Percentiles rank a stretch among this genome's conserved stretches.
Conservation (phyloP, 2,888 invertebrate genomes). For the Lomographa bimaculata region DNA sequence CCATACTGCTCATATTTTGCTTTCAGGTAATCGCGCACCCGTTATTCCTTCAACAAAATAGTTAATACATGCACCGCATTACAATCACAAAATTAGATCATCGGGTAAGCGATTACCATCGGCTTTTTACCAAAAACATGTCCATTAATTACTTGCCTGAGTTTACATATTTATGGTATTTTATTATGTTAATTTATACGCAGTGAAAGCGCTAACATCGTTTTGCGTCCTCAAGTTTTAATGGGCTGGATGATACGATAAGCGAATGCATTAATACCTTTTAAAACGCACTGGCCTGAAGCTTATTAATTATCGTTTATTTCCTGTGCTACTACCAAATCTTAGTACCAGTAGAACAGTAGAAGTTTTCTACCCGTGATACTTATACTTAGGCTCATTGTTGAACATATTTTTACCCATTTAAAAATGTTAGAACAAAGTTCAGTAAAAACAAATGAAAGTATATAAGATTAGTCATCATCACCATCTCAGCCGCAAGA, state of each 20-base stretch:
- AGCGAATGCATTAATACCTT: conserved; percentile 3
- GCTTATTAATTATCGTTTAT: too few relatives aligned
- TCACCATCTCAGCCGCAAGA: too few relatives aligned
- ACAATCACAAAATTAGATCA: conserved; percentile 50
- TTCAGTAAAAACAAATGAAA: too few relatives aligned
- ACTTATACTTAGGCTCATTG: too few relatives aligned
- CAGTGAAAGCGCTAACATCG: conserved; percentile 71
- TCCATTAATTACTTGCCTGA: conserved; percentile 57
- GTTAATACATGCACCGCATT: conserved; percentile 46
- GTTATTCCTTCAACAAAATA: conserved; percentile 49
- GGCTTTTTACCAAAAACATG: conserved; percentile 54
- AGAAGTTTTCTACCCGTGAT: too few relatives aligned
- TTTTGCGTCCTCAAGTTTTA: conserved; percentile 27
- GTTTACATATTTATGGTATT: conserved; percentile 47
- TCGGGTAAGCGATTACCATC: conserved; percentile 52
- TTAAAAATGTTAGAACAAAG: too few relatives aligned
- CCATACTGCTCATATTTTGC: neutral
- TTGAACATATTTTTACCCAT: too few relatives aligned
- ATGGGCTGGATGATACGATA: conserved; percentile 18
- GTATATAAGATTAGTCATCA: too few relatives aligned
- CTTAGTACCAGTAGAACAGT: too few relatives aligned
- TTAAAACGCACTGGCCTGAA: conserved; percentile 3
- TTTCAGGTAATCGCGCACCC: conserved; percentile 28
- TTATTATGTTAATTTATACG: conserved; percentile 63
- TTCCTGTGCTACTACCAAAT: too few relatives aligned